A percentile compares a stretch with the other conserved stretches of the same genome.
Evolutionary conservation across 2,113 vertebrate species (phyloP).

Genomic region (Monarcha castaneiventris): DNA sequence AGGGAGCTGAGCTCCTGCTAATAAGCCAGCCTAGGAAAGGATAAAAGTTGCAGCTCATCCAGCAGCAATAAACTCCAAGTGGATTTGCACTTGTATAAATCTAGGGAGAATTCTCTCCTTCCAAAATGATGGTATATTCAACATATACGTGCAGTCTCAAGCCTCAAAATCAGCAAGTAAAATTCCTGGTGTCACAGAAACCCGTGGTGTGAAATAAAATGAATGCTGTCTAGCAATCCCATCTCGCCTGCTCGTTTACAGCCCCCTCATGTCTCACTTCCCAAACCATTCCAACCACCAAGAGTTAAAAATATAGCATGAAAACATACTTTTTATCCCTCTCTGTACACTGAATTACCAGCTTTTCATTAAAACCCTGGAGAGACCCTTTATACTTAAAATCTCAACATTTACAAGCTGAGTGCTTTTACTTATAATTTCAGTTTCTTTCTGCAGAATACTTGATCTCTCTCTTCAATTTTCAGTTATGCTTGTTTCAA

Average conservation of each 20-base stretch:
- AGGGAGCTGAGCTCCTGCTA: slow-evolving; percentile 6
- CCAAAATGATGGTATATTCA: background rate
- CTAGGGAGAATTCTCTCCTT: slow-evolving; percentile 31
- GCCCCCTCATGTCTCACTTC: slow-evolving; percentile 47
- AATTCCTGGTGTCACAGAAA: slow-evolving; percentile 66
- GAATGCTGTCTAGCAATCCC: slow-evolving; percentile 47
- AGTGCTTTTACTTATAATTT: slow-evolving; percentile 65
- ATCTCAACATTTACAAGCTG: slow-evolving; percentile 57
- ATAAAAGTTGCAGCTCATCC: slow-evolving; percentile 7
- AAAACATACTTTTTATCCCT: background rate
- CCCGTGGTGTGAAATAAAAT: slow-evolving; percentile 54
- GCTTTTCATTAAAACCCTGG: slow-evolving; percentile 49
- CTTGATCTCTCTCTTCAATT: slow-evolving; percentile 40
- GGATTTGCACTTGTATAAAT: slow-evolving; percentile 22
- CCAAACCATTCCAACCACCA: slow-evolving; percentile 23
- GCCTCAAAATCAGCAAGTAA: slow-evolving; percentile 67
- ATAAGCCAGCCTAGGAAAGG: background rate
- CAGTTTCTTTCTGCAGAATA: slow-evolving; percentile 28
- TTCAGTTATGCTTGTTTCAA: slow-evolving; percentile 40
- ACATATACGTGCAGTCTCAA: background rate
- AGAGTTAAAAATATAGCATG: slow-evolving; percentile 43
- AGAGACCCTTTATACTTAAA: slow-evolving; percentile 37
- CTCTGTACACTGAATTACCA: background rate
- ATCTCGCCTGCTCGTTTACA: slow-evolving; percentile 38
- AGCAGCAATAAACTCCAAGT: slow-evolving; percentile 28